phyloP scores from a whole-genome alignment of 2,888 invertebrate species.

The Zele albiditarsus region DNA sequence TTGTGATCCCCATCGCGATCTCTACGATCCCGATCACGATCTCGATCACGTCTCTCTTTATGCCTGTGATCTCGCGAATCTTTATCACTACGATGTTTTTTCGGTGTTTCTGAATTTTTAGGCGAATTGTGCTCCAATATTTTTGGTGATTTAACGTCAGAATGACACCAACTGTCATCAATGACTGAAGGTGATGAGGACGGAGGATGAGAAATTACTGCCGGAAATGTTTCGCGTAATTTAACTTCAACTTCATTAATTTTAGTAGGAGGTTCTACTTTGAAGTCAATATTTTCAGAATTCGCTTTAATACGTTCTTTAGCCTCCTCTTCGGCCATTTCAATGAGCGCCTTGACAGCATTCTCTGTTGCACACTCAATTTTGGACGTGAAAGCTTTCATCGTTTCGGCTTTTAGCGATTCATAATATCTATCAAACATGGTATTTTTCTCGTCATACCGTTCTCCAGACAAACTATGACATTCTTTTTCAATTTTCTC shows the following conservation, averaged over 20 bases:
- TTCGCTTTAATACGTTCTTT: constrained; percentile 58
- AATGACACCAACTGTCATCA: constrained; percentile 15
- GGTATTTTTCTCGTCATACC: constrained; percentile 55
- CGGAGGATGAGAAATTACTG: constrained; percentile 35
- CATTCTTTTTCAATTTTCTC: constrained; percentile 66
- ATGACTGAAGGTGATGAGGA: constrained; percentile 10
- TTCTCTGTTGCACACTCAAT: constrained; percentile 70
- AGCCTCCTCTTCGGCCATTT: constrained; percentile 71
- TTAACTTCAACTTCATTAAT: constrained; percentile 33
- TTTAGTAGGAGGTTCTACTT: background rate
- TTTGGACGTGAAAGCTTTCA: constrained; percentile 64
- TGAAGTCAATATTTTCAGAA: background rate
- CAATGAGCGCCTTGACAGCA: constrained; percentile 69
- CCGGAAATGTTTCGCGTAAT: constrained; percentile 23
- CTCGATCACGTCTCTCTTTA: constrained; percentile 41
- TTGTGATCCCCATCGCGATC: constrained; percentile 57
- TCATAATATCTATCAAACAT: constrained; percentile 61
- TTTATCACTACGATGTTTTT: constrained; percentile 14
- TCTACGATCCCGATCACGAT: constrained; percentile 52
- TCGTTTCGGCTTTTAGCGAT: constrained; percentile 63
- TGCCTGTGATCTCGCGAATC: constrained; percentile 25
- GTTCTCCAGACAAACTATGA: constrained; percentile 61
- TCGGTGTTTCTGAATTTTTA: background rate
- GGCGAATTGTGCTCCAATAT: constrained; percentile 13
- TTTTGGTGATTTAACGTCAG: constrained; percentile 58